A percentile compares a stretch with the other conserved stretches of the same genome.
Evolutionary conservation across 2,113 vertebrate species (phyloP).

Genomic region (Leptocoma aspasia): DNA sequence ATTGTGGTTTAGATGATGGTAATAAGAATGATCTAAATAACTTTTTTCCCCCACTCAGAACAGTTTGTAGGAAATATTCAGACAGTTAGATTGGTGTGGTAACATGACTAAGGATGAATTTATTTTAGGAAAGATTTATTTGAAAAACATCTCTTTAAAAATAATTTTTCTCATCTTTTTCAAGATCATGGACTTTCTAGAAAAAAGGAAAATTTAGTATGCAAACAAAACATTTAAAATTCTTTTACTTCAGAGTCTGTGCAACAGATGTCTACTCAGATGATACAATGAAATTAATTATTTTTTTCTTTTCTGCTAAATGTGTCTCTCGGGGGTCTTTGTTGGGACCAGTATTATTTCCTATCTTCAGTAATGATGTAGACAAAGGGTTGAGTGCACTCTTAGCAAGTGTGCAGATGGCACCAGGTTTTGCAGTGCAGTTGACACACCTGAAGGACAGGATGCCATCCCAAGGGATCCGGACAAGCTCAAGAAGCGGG

Average conservation of each 20-base stretch:
- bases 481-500: background rate
- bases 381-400: fast-evolving
- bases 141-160: background rate
- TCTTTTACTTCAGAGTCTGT: background rate
- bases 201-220: background rate
- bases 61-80: background rate
- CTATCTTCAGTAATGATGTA: background rate
- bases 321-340: background rate
- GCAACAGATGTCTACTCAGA: background rate
- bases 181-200: background rate
- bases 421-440: background rate
- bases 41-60: background rate
- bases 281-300: background rate
- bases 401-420: background rate
- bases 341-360: background rate
- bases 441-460: background rate
- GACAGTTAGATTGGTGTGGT: background rate
- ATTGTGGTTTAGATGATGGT: background rate
- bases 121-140: background rate
- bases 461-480: too few species aligned
- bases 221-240: background rate
- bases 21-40: background rate
- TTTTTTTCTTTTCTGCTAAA: background rate
- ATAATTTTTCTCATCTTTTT: background rate
- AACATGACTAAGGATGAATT: background rate